Conservation (phyloP, 2,113 vertebrate genomes). For the Tyrannus savana region DNA sequence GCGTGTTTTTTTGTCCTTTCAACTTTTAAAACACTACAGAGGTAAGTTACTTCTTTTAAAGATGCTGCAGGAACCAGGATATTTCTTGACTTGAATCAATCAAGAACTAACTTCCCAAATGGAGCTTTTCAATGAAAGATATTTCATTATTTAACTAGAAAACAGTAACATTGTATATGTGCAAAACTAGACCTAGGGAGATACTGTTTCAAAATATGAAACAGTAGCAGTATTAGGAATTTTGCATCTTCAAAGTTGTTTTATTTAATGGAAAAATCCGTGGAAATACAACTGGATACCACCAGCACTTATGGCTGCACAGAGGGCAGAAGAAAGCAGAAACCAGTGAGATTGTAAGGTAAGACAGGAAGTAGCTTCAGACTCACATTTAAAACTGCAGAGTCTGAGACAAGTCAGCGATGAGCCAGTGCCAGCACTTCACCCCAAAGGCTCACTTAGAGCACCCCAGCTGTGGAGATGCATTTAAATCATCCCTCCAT, state of each 20-base stretch:
- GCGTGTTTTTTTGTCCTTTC: not conserved
- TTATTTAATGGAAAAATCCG: not conserved
- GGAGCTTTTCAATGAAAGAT: not conserved
- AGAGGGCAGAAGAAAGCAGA: not conserved
- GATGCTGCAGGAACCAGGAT: not conserved
- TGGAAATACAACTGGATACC: fast-evolving
- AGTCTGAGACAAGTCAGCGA: not conserved
- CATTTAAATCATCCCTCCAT: not conserved
- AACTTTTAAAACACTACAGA: not conserved
- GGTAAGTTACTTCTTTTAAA: not conserved
- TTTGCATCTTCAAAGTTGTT: not conserved
- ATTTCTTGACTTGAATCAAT: not conserved
- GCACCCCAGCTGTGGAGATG: not conserved
- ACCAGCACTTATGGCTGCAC: not conserved
- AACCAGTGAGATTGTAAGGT: not conserved
- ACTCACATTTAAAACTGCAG: not conserved
- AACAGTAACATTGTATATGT: not conserved
- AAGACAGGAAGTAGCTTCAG: not conserved
- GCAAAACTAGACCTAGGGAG: not conserved
- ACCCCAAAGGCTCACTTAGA: not conserved
- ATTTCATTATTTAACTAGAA: not conserved
- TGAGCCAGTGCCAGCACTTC: not conserved
- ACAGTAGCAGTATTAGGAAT: not conserved
- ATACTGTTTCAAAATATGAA: not conserved
- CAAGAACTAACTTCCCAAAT: not conserved